These are phyloP conservation scores for Beris chalybata DNA, from an alignment of 2,888 invertebrate genomes.

Conservation along the genomic window DNA sequence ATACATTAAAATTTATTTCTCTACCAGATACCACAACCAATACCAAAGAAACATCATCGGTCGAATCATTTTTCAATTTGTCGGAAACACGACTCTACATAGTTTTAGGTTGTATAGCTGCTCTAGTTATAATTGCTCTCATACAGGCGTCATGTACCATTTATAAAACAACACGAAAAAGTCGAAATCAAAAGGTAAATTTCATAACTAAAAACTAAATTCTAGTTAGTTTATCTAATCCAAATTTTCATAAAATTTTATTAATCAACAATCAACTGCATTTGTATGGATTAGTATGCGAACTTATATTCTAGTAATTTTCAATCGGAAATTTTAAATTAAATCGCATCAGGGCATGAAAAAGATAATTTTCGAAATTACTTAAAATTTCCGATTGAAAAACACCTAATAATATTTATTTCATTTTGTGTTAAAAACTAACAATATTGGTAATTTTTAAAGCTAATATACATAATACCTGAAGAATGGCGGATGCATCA, in stretches of 20 bases:
- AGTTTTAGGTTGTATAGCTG: slow-evolving; percentile 79
- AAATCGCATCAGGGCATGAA: too few relatives aligned
- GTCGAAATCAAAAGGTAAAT: slow-evolving; percentile 69
- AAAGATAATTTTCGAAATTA: too few relatives aligned
- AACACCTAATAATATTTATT: background rate
- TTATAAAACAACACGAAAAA: slow-evolving; percentile 66
- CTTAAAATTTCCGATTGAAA: background rate
- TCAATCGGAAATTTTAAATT: slow-evolving; percentile 11
- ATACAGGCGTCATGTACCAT: slow-evolving; percentile 85
- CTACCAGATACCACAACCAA: slow-evolving; percentile 45
- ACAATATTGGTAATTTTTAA: slow-evolving; percentile 42
- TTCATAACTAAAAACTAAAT: background rate
- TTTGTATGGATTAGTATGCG: background rate
- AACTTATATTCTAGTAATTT: slow-evolving; percentile 1
- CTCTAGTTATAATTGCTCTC: slow-evolving; percentile 75
- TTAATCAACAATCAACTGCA: background rate
- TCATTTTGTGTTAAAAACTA: slow-evolving; percentile 8
- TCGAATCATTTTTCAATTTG: slow-evolving; percentile 63
- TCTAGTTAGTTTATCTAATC: background rate
- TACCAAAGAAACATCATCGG: slow-evolving; percentile 52
- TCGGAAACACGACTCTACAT: slow-evolving; percentile 78
- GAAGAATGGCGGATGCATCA: slow-evolving; percentile 57
- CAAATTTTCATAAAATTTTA: background rate
- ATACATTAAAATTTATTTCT: slow-evolving; percentile 13
- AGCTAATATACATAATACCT: slow-evolving; percentile 57